Evolutionary conservation across 2,113 vertebrate species (phyloP).

Genomic region (Xiphias gladius): DNA sequence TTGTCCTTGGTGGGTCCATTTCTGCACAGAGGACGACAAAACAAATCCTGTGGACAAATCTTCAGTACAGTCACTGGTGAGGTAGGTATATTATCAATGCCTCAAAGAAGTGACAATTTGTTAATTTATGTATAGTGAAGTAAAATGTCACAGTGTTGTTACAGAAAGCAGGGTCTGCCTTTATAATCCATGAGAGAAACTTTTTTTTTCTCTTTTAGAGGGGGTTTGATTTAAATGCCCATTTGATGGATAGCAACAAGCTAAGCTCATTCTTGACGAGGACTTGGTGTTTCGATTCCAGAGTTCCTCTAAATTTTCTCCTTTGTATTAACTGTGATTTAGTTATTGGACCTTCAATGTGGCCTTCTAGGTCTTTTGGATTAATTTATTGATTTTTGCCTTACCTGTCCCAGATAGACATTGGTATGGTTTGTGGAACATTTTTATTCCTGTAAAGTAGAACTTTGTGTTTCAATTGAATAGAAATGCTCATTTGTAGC

Average conservation of each 20-base stretch:
- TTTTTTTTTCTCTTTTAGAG: background rate
- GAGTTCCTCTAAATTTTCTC: conserved; percentile 48
- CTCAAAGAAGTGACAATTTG: background rate
- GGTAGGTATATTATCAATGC: background rate
- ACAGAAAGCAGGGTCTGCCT: background rate
- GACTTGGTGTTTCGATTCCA: conserved; percentile 13
- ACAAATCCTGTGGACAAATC: conserved; percentile 6
- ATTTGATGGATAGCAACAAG: conserved; percentile 30
- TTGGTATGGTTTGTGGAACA: background rate
- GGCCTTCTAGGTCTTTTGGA: conserved; percentile 22
- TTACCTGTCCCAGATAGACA: conserved; percentile 11
- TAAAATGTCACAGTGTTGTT: no score
- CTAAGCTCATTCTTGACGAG: background rate
- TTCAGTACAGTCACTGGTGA: background rate
- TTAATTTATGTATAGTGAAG: background rate
- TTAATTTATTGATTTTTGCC: conserved; percentile 66
- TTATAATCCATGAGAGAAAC: conserved; percentile 14
- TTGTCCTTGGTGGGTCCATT: conserved; percentile 52
- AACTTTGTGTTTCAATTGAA: conserved; percentile 39
- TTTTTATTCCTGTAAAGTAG: conserved; percentile 23
- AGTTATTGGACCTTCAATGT: conserved; percentile 23
- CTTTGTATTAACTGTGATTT: conserved; percentile 33
- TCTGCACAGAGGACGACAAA: conserved; percentile 25
- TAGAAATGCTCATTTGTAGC: conserved; percentile 1
- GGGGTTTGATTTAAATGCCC: background rate